Conservation (phyloP, 2,113 vertebrate genomes). For the Menidia beryllina region DNA sequence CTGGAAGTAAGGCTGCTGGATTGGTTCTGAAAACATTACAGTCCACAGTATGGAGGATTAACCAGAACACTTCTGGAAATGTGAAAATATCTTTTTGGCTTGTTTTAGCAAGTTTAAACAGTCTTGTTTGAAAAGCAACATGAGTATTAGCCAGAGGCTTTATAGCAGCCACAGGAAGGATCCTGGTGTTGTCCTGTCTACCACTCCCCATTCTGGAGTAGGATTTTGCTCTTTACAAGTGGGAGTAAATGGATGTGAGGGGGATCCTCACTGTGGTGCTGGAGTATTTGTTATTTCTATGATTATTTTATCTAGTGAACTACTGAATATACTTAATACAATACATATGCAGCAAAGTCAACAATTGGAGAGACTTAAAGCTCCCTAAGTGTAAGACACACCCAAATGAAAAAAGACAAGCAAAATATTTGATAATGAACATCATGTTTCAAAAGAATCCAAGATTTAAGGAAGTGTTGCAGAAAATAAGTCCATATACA, state of each 20-base stretch:
- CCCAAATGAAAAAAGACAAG: not conserved
- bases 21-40: not conserved
- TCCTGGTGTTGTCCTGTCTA: slow-evolving; percentile 30
- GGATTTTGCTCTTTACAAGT: not conserved
- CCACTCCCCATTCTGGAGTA: slow-evolving; percentile 2
- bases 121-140: slow-evolving; percentile 12
- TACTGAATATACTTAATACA: not conserved
- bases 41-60: not conserved
- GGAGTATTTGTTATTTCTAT: not conserved
- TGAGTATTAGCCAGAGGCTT: slow-evolving; percentile 13
- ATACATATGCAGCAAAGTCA: not conserved
- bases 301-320: not conserved
- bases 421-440: not conserved
- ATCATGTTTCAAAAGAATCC: not conserved
- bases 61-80: not conserved
- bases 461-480: slow-evolving; percentile 7
- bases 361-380: not conserved
- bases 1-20: no score
- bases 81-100: not conserved
- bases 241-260: not conserved
- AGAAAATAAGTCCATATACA: not conserved
- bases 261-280: not conserved
- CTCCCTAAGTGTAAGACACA: not conserved
- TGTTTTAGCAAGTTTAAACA: not conserved
- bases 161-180: not conserved